These are phyloP conservation scores for Neofelis nebulosa DNA, from an alignment of 2,113 vertebrate genomes.

Conservation along the genomic window DNA sequence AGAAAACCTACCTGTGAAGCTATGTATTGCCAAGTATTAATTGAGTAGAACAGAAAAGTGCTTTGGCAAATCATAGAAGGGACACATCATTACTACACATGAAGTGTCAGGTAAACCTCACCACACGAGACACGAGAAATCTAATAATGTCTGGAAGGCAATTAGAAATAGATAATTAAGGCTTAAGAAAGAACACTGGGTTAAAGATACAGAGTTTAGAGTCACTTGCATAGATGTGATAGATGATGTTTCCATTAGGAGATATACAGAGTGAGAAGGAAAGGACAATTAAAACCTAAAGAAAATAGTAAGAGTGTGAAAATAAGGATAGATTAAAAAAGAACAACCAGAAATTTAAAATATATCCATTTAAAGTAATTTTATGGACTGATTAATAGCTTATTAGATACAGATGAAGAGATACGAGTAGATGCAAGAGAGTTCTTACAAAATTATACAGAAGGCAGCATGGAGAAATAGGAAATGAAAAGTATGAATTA, in stretches of 20 bases:
- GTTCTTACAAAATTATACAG: slow-evolving; percentile 14
- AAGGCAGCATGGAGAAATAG: neutral
- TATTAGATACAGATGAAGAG: neutral
- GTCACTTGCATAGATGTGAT: neutral
- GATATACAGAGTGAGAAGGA: neutral
- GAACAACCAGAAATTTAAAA: neutral
- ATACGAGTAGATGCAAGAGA: neutral
- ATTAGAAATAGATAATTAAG: neutral
- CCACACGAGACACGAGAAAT: neutral
- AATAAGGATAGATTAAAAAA: neutral
- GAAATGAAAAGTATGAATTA: neutral
- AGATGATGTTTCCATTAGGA: neutral
- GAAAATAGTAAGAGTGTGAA: neutral
- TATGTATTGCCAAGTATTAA: neutral
- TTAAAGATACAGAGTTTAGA: neutral
- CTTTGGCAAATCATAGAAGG: neutral
- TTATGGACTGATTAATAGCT: neutral
- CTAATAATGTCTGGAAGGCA: neutral
- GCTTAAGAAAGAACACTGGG: neutral
- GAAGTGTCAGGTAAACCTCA: neutral
- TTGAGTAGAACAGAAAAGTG: neutral
- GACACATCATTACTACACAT: neutral
- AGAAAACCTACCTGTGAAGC: neutral
- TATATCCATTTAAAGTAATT: neutral
- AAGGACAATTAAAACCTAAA: neutral